Base-by-base conservation (phyloP, 2,797 vertebrate species). In the Lycodopsis pacificus region DNA sequence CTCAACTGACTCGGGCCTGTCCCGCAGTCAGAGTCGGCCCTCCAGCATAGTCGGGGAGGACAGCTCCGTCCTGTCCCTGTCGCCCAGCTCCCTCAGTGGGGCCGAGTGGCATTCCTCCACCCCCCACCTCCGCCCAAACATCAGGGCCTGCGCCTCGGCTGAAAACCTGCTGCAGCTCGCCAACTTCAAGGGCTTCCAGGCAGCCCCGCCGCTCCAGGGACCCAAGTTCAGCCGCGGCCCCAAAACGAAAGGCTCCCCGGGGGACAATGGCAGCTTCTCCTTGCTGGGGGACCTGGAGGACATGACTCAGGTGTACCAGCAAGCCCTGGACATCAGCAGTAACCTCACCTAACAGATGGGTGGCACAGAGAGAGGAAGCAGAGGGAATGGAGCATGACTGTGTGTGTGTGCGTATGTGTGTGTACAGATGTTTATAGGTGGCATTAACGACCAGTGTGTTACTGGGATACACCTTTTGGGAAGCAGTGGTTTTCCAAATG, bases 271-370 rank as follows among this genome's bases (percentile, higher is more conserved):
- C 94, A 99, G 98, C 94, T 99, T 99, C 95, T 99, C 98, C 86
- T 94, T 98, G 93, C 96, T 99, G 85, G 95, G 97, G 77, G 98
- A 99, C 93, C 97, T 99, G 96, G 98, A 99, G 86, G 98, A 99
- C 69, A 97, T 99, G 96, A 99, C 98, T 97, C 98, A 99, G 97
- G 97, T 99, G 94, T 99, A 99, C 93, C 98, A 99, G 95, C 97
- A 98, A 95, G 98, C 98, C 91, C 95, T 99, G 91, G 98, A 99
- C 93, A 99, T 99, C 92, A 99, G 97, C 95, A 97, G 94, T 96
- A 98, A 98, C 82, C 96, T 99, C 92, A 97, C 96, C 90, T 99
- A 98, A 94, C 75, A 88, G 84, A 81, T 19, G 76, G 83, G 80
- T 79, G 79, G 73, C 54, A 79, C 58, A 82, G 64, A 80, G 36